A percentile compares a stretch with the other conserved stretches of the same genome.
phyloP scores from a whole-genome alignment of 2,888 invertebrate species.

The Lasioglossum leucozonium region DNA sequence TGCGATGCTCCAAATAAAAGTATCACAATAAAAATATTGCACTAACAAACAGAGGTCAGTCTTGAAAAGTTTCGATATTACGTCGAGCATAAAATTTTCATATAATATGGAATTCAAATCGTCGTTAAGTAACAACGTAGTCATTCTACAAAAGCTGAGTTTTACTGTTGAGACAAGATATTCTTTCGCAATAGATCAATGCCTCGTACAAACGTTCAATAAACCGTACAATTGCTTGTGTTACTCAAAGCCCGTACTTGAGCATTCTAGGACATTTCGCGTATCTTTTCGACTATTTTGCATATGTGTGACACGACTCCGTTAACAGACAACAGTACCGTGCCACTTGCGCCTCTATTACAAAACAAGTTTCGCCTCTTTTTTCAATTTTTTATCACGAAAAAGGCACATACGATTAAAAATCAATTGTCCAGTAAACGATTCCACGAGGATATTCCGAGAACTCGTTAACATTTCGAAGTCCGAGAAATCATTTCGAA shows the following conservation, averaged over 20 bases:
- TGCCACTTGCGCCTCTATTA: background rate
- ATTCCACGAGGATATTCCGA: background rate
- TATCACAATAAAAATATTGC: too few relatives aligned
- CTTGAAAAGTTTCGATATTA: background rate
- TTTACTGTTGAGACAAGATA: background rate
- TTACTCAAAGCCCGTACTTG: conserved; percentile 21
- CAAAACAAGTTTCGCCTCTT: background rate
- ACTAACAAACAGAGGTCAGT: too few relatives aligned
- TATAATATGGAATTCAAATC: background rate
- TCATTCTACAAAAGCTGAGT: background rate
- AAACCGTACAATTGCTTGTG: background rate
- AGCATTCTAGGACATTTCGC: conserved; percentile 24
- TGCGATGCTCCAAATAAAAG: too few relatives aligned
- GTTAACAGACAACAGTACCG: background rate
- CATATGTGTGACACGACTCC: background rate
- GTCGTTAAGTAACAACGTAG: background rate
- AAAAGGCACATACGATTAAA: background rate
- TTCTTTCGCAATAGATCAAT: background rate
- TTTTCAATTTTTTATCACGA: background rate
- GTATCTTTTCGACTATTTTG: conserved; percentile 34
- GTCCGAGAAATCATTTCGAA: conserved; percentile 11
- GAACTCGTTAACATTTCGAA: conserved; percentile 4
- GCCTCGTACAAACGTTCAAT: background rate
- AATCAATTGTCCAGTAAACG: background rate
- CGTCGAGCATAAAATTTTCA: background rate